Percentiles rank a stretch among this genome's conserved stretches.
Evolutionary conservation across 2,797 vertebrate species (phyloP).

Genomic region (Spinus olivaceus): DNA sequence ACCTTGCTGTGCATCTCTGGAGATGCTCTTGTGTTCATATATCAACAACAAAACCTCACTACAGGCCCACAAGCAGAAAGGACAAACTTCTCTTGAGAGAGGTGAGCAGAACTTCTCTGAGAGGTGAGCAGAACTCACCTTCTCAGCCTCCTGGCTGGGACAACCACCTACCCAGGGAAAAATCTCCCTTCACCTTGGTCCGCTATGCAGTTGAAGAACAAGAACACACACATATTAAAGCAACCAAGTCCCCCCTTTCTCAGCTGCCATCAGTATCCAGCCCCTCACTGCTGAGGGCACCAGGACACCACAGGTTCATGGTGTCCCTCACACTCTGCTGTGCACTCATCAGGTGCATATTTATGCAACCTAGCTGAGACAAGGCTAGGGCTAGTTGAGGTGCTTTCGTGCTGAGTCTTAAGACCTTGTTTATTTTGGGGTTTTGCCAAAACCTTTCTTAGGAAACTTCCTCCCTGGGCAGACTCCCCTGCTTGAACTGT

Average conservation of each 20-base stretch:
- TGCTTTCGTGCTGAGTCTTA: neutral
- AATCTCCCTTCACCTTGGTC: neutral
- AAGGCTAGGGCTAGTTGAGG: neutral
- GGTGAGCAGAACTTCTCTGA: too few species aligned
- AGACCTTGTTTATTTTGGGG: neutral
- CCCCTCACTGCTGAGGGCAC: neutral
- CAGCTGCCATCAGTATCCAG: neutral
- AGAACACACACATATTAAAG: neutral
- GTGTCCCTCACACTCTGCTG: accelerated
- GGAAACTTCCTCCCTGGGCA: neutral
- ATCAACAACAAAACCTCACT: neutral
- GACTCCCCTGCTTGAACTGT: neutral
- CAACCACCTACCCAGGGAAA: neutral
- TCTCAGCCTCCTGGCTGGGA: neutral
- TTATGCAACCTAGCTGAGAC: neutral
- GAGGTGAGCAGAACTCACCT: neutral
- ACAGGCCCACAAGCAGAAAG: neutral
- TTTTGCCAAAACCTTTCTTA: neutral
- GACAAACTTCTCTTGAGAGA: neutral
- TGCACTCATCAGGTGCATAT: accelerated
- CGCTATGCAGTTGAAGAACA: neutral
- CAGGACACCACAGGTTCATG: neutral
- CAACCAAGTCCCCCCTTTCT: neutral
- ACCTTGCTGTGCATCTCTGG: neutral
- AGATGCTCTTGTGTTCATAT: neutral